Evolutionary conservation across 2,797 vertebrate species (phyloP).

Genomic region (Hoplostethus atlanticus): DNA sequence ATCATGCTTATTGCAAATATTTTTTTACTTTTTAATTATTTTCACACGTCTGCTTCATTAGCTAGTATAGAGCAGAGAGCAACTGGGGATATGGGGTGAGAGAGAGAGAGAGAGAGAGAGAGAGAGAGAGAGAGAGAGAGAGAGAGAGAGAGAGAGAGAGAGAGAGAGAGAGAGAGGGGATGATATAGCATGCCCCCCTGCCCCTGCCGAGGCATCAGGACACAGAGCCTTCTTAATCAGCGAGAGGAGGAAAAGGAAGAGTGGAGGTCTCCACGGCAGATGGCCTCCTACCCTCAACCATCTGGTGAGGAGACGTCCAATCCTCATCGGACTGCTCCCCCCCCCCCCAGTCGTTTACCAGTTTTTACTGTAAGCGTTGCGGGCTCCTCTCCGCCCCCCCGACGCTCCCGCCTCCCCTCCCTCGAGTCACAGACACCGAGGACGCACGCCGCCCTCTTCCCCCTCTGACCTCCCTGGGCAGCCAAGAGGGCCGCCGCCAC

Average conservation of each 20-base stretch:
- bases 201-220: conserved; percentile 39
- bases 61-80: neutral
- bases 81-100: neutral
- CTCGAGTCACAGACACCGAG: conserved; percentile 24
- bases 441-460: conserved; percentile 31
- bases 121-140: too few species aligned
- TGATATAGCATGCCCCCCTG: neutral
- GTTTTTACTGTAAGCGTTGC: conserved; percentile 66
- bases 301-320: conserved; percentile 84
- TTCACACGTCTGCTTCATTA: neutral
- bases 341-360: conserved; percentile 81
- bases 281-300: conserved; percentile 84
- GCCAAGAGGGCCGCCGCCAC: conserved; percentile 56
- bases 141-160: neutral
- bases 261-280: conserved; percentile 81
- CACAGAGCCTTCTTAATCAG: conserved; percentile 52
- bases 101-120: neutral
- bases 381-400: conserved; percentile 16
- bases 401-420: neutral
- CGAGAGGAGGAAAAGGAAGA: conserved; percentile 54
- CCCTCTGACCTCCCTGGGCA: conserved; percentile 21
- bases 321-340: conserved; percentile 78
- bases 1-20: neutral
- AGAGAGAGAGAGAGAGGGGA: neutral
- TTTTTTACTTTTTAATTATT: neutral